Evolutionary conservation across 1,140 invertebrate genomes (phyloP), one percentile per base, ranked within the genome.

Genomic region (Euwallacea similis): DNA sequence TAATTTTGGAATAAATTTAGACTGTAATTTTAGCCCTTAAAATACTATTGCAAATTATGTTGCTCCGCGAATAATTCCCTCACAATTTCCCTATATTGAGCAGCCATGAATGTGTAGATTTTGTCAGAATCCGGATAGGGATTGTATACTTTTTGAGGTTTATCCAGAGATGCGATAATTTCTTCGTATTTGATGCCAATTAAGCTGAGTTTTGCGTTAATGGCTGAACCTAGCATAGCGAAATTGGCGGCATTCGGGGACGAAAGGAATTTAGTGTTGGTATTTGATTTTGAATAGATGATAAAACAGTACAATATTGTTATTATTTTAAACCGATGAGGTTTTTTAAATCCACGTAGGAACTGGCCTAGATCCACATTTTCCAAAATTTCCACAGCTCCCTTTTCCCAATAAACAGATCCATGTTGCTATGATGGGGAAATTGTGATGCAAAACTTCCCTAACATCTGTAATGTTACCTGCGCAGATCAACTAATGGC

Each of bases 401-500:
- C 91, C 74, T 87, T 89, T 58, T 89, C 87, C 96, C 97, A 98
- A 83, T 94, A 98, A 6, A 98, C 91, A 65, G 95, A 96, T 0
- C 96, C 96, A 83, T 98, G 96, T 93, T 98, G 97, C 92, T 97
- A 65, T 74, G 75, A 65, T 15, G 9, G 9, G 6, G 16, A 33
- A n/a, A n/a, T n/a, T n/a, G n/a, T n/a, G n/a, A n/a, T n/a, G n/a
- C n/a, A n/a, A n/a, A n/a, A n/a, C n/a, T n/a, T n/a, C n/a, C n/a
- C n/a, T n/a, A 60, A 42, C 10, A 16, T 9, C n/a, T 0, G 55
- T 7, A 7, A 47, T 11, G 62, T 77, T 84, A 95, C 93, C 88
- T 98, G 96, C 0, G 90, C 96, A 67, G 91, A 89, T 6, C 96
- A 96, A 21, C 93, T 95, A 68, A 98, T 82, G n/a, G 92, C 92